These are phyloP conservation scores for Baccha elongata DNA, from an alignment of 2,888 invertebrate genomes.

Conservation along the genomic window DNA sequence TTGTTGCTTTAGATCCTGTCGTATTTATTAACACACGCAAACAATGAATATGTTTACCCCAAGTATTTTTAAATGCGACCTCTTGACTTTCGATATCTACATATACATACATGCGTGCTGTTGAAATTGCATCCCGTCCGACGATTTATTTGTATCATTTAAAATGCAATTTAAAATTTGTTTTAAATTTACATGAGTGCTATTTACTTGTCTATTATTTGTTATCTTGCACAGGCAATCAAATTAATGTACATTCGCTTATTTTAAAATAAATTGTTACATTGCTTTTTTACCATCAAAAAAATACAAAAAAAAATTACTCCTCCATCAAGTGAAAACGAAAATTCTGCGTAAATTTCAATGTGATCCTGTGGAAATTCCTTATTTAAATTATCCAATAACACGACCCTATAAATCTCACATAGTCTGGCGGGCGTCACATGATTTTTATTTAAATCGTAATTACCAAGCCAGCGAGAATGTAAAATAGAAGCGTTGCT, in stretches of 20 bases:
- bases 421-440: slow-evolving; percentile 72
- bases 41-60: too few relatives aligned
- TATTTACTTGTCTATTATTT: slow-evolving; percentile 50
- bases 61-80: slow-evolving; percentile 4
- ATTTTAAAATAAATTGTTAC: slow-evolving; percentile 62
- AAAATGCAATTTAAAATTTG: slow-evolving; percentile 63
- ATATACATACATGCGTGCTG: neutral
- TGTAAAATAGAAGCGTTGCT: slow-evolving; percentile 54
- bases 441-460: slow-evolving; percentile 74
- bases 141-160: slow-evolving; percentile 60
- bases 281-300: neutral
- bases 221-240: slow-evolving; percentile 56
- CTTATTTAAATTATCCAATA: slow-evolving; percentile 74
- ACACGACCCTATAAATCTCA: slow-evolving; percentile 72
- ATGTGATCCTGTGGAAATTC: slow-evolving; percentile 71
- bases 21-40: too few relatives aligned
- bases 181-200: slow-evolving; percentile 54
- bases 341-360: slow-evolving; percentile 73
- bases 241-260: slow-evolving; percentile 65
- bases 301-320: slow-evolving; percentile 10
- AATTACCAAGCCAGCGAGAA: slow-evolving; percentile 64
- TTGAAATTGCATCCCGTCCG: slow-evolving; percentile 21
- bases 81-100: too few relatives aligned
- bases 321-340: slow-evolving; percentile 42
- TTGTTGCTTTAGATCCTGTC: too few relatives aligned